Evolutionary conservation across 2,888 invertebrate species (phyloP).

Genomic region (Caenorhabditis sp.): DNA sequence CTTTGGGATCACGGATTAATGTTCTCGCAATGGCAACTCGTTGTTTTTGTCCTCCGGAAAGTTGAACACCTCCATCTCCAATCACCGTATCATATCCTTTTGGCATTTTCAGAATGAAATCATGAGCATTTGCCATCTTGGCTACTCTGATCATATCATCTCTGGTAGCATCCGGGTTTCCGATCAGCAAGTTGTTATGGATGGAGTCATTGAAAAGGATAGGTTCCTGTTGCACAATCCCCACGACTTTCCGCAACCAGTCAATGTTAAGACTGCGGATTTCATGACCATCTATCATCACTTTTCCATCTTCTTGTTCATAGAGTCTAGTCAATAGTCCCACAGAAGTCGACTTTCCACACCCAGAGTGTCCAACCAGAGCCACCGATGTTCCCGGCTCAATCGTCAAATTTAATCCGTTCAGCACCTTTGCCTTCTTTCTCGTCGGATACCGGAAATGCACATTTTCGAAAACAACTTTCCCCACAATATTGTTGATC

Average conservation of each 20-base stretch:
- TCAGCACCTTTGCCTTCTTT: constrained; percentile 76
- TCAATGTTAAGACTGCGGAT: constrained; percentile 65
- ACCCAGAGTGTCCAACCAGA: constrained; percentile 87
- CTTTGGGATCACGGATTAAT: constrained; percentile 66
- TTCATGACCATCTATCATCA: constrained; percentile 78
- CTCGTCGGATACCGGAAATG: constrained; percentile 78
- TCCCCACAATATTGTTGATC: constrained; percentile 68
- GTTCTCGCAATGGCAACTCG: constrained; percentile 73
- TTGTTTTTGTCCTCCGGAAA: constrained; percentile 73
- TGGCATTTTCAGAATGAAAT: constrained; percentile 71
- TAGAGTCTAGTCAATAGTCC: constrained; percentile 88
- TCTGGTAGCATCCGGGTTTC: constrained; percentile 61
- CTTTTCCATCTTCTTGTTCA: constrained; percentile 88
- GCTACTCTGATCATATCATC: constrained; percentile 67
- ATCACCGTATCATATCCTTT: constrained; percentile 72
- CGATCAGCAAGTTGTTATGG: constrained; percentile 67
- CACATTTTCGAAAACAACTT: constrained; percentile 75
- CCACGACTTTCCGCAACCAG: constrained; percentile 62
- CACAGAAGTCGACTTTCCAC: constrained; percentile 88
- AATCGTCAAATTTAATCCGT: constrained; percentile 83
- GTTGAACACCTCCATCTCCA: constrained; percentile 70
- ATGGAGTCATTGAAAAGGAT: constrained; percentile 69
- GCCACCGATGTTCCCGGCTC: constrained; percentile 83
- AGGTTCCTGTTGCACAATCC: constrained; percentile 74
- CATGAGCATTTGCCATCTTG: constrained; percentile 74